These are phyloP conservation scores for Volucella inanis DNA, from an alignment of 2,888 invertebrate genomes.

Conservation along the genomic window DNA sequence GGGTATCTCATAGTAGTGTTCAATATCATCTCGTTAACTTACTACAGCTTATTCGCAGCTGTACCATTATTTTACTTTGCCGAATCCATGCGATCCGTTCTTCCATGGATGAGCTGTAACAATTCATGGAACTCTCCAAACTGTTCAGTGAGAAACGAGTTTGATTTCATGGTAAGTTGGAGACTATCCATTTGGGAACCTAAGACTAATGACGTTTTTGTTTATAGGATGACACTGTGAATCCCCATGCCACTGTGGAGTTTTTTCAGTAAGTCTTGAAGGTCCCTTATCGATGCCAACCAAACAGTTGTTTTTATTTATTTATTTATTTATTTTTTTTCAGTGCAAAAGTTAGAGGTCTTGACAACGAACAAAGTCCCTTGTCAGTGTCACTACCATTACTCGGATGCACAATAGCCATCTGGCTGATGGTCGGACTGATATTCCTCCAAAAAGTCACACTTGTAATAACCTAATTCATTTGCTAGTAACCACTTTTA, in stretches of 20 bases:
- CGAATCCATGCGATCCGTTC: conserved; percentile 86
- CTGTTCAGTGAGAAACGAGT: conserved; percentile 79
- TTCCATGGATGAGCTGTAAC: conserved; percentile 92
- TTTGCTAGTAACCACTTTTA: conserved; percentile 41
- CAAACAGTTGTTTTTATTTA: background rate
- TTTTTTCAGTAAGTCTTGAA: conserved; percentile 79
- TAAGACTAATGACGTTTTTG: background rate
- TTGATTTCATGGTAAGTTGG: conserved; percentile 77
- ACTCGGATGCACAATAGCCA: conserved; percentile 76
- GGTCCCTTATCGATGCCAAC: background rate
- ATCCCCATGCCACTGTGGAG: conserved; percentile 80
- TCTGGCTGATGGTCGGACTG: conserved; percentile 78
- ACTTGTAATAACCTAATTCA: conserved; percentile 77
- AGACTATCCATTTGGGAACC: fast-evolving
- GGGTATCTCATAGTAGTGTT: conserved; percentile 90
- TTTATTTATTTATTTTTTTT: background rate
- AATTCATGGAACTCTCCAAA: conserved; percentile 90
- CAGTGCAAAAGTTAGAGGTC: conserved; percentile 79
- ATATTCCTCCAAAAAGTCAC: conserved; percentile 78
- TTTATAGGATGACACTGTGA: conserved; percentile 75
- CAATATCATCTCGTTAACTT: conserved; percentile 91
- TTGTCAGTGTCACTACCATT: conserved; percentile 79
- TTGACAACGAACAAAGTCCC: conserved; percentile 70
- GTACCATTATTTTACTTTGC: conserved; percentile 92
- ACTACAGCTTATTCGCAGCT: conserved; percentile 92